Conservation (phyloP, 2,113 vertebrate species). For the Eonycteris spelaea region DNA sequence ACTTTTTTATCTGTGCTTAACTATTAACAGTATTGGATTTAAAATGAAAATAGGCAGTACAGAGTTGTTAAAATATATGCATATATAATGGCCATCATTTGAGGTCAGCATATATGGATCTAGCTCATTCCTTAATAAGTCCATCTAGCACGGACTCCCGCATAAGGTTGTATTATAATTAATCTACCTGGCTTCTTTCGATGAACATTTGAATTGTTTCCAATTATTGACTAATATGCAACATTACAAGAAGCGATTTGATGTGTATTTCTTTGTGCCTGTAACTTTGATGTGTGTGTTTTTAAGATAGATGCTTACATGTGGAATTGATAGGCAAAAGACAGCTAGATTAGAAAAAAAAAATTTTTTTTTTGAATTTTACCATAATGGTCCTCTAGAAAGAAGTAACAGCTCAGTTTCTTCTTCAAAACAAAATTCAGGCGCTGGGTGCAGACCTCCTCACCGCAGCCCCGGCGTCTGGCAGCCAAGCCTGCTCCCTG, state of each 20-base stretch:
- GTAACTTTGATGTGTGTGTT: background rate
- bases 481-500: background rate
- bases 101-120: background rate
- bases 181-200: background rate
- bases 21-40: background rate
- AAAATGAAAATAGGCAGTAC: background rate
- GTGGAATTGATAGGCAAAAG: background rate
- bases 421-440: constrained; percentile 39
- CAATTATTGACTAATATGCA: background rate
- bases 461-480: background rate
- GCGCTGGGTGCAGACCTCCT: constrained; percentile 22
- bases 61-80: background rate
- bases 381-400: background rate
- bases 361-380: background rate
- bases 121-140: background rate
- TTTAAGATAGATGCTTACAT: background rate
- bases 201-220: background rate
- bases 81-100: background rate
- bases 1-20: background rate
- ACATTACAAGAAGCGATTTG: background rate
- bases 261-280: background rate
- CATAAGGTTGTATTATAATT: background rate
- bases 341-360: no score
- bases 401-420: background rate
- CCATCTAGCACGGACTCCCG: no score